Base-by-base conservation (phyloP, 2,888 invertebrate species). In the Neoascia interrupta region DNA sequence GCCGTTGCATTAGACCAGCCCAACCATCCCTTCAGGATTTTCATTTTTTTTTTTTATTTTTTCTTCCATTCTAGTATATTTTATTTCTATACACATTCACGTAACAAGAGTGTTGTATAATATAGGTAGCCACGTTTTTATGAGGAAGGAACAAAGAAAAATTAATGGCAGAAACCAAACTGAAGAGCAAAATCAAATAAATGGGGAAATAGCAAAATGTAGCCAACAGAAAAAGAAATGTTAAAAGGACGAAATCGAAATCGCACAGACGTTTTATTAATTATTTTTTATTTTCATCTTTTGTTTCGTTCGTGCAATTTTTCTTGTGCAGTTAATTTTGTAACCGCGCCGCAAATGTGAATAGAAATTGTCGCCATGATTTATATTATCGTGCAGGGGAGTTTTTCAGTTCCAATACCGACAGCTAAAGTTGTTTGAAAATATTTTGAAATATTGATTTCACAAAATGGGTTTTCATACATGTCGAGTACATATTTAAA, bases 101-200 rank as follows among this genome's bases (percentile, higher is more conserved):
- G 56, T 63, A 66, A 66, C 66, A 61, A 54, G 60, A 61, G 47
- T 49, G 49, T 72, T 56, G 43, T 61, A 66, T 47, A 31, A n/a
- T 31, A 16, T 66, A 64, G 54, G 61, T 26, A 64, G 64, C 64
- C 60, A 81, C n/a, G 63, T 69, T 76, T 74, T 73, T 74, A 81
- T 66, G 73, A 76, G 73, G 63, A 79, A 70, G 66, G 76, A 81
- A 82, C 81, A 76, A 85, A 84, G 83, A 72, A 63, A 73, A 70
- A 81, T 76, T 85, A 75, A 74, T 79, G 64, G 76, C 63, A 60
- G 60, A 76, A 63, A 64, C 64, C 51, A 75, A 82, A 75, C 75
- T 23, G 37, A 66, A 61, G 60, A 75, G 43, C 36, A 75, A 76
- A 81, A 53, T 51, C 73, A 60, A 80, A 81, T 53, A 76, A 75